phyloP scores from a whole-genome alignment of 2,888 invertebrate species.

The Ormyrus pomaceus region DNA sequence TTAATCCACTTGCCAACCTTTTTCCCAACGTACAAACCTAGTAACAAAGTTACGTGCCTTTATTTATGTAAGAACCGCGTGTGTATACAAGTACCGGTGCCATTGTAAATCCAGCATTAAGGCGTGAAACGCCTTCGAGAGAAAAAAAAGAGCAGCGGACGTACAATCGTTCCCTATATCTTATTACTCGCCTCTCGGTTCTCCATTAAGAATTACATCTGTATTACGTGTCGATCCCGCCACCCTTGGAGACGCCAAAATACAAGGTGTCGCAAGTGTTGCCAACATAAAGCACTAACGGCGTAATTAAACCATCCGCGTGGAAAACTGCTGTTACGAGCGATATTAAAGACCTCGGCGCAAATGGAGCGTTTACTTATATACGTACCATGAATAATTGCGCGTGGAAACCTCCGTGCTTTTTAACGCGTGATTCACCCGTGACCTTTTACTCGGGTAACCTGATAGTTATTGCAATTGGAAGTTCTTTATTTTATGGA shows the following conservation, averaged over 20 bases:
- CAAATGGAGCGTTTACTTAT: neutral
- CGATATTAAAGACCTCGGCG: neutral
- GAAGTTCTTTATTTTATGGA: conserved; percentile 21
- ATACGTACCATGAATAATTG: neutral
- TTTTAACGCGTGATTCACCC: conserved; percentile 43
- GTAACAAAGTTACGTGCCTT: neutral
- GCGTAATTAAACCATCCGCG: conserved; percentile 12
- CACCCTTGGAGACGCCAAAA: too few relatives aligned
- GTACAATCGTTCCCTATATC: too few relatives aligned
- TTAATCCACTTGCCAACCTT: conserved; percentile 8
- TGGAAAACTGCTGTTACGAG: neutral
- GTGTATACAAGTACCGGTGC: neutral
- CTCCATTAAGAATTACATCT: too few relatives aligned
- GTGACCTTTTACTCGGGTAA: conserved; percentile 43
- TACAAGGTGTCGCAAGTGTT: conserved; percentile 9
- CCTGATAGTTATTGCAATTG: conserved; percentile 41
- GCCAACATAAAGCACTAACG: neutral
- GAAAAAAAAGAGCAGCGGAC: too few relatives aligned
- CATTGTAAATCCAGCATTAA: too few relatives aligned
- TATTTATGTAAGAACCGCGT: conserved; percentile 26
- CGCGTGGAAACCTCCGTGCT: conserved; percentile 7
- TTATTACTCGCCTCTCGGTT: too few relatives aligned
- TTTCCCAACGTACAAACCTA: neutral
- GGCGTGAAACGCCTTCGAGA: too few relatives aligned
- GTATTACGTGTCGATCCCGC: too few relatives aligned